Evolutionary conservation across 2,797 vertebrate species (phyloP).

Genomic region (Brachyalestes nurse): DNA sequence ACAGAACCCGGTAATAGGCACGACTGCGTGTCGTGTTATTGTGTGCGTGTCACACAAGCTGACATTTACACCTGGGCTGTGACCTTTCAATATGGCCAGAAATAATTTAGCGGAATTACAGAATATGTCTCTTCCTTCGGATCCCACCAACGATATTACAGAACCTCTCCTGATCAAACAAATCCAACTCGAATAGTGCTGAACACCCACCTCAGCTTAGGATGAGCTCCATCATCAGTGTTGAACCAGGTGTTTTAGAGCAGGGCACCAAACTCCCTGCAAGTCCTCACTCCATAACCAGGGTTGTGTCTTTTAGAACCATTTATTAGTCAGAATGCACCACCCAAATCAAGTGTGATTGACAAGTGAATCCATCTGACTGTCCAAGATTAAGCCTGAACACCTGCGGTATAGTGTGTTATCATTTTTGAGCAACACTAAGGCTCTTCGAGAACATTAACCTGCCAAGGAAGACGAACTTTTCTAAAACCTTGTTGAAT

Average conservation of each 20-base stretch:
- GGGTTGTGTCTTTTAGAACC: no score
- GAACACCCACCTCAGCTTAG: no score
- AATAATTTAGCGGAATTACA: neutral
- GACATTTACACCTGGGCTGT: neutral
- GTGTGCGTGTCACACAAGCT: neutral
- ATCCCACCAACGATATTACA: neutral
- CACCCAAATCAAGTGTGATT: neutral
- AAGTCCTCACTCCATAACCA: no score
- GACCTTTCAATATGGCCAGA: neutral
- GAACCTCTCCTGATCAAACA: neutral
- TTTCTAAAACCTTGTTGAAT: neutral
- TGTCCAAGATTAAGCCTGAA: no score
- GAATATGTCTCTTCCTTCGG: neutral
- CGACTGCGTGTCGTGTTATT: neutral
- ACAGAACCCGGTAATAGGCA: neutral
- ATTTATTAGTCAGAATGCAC: neutral
- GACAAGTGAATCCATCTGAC: neutral
- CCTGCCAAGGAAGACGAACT: neutral
- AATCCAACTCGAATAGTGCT: no score
- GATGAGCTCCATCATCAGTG: no score
- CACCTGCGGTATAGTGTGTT: neutral
- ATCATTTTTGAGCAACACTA: neutral
- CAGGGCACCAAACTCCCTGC: no score
- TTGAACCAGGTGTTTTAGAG: no score
- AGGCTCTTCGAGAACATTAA: neutral